Base-by-base conservation (phyloP, 1,140 invertebrate genomes). In the Adoxophyes honmai region DNA sequence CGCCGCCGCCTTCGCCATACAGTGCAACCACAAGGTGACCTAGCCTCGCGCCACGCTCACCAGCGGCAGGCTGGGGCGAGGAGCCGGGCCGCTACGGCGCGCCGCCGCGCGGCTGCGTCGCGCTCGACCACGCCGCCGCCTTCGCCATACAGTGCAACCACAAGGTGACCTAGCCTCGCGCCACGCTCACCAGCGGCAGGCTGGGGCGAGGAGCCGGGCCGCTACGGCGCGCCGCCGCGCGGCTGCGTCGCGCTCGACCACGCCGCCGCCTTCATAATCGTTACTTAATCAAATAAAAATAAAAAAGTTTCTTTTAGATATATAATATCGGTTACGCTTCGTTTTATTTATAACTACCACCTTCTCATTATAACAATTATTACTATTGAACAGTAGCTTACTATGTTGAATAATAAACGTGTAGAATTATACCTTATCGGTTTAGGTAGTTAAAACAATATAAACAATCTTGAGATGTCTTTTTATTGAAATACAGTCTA, bases 91-190 rank as follows among this genome's bases (percentile, higher is more conserved):
- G 68, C 0, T 83, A 83, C 60, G 78, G 64, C 10, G 39, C 60
- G 5, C 74, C 71, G 39, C 65, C 70, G 1, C 62, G 65, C 0
- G 75, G 75, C 1, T 64, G 70, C 10, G 59, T 86, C 1, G 66
- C 73, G 0, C 33, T 79, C 0, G 73, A 75, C 52, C 68, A 66
- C 14, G 36, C 75, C 11, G 38, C 72, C 0, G 48, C 62, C 9
- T 73, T 78, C 57, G 67, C 69, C 1, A 68, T 83, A 59, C 75
- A 76, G 6, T 86, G 82, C 66, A 76, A 76, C 39, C 73, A 81
- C 0, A 80, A 81, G 75, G 82, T 76, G 51, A 28, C 21, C 2
- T 28, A 3, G 6, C 21, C 21, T 3, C 6, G 6, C 21, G 2
- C 21, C 6, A 28, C 21, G 21, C 21, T 6, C 21, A 28, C 0